Conservation (phyloP, 2,113 vertebrate species). For the Ptyas mucosa region DNA sequence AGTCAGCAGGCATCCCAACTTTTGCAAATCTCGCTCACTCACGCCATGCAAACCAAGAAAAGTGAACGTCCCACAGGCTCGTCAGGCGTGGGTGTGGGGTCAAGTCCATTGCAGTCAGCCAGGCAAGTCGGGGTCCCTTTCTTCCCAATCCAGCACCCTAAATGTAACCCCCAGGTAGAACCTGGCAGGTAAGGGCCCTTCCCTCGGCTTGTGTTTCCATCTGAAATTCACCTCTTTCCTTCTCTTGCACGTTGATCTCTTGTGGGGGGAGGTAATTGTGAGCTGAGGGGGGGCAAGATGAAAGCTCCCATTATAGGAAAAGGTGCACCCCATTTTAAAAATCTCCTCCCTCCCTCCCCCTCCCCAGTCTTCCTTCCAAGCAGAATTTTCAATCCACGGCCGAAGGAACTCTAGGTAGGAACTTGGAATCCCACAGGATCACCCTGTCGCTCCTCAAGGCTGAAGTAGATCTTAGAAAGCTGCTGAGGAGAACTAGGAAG, state of each 20-base stretch:
- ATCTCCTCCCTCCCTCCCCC: not conserved
- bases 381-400: fast-evolving
- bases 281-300: not conserved
- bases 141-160: not conserved
- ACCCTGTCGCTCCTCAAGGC: too few species aligned
- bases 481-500: not conserved
- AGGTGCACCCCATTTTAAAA: not conserved
- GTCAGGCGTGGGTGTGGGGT: fast-evolving
- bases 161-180: not conserved
- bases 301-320: not conserved
- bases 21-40: not conserved
- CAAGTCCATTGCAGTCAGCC: not conserved
- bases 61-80: not conserved
- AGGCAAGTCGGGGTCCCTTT: not conserved
- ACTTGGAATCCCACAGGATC: not conserved
- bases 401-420: not conserved
- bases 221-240: too few species aligned
- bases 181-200: not conserved
- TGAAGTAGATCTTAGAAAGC: not conserved
- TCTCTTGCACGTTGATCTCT: not conserved
- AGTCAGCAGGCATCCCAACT: not conserved
- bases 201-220: not conserved
- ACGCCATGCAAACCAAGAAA: not conserved
- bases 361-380: not conserved
- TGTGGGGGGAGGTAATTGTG: not conserved